Conservation (phyloP, 2,113 vertebrate species). For the Lathamus discolor region DNA sequence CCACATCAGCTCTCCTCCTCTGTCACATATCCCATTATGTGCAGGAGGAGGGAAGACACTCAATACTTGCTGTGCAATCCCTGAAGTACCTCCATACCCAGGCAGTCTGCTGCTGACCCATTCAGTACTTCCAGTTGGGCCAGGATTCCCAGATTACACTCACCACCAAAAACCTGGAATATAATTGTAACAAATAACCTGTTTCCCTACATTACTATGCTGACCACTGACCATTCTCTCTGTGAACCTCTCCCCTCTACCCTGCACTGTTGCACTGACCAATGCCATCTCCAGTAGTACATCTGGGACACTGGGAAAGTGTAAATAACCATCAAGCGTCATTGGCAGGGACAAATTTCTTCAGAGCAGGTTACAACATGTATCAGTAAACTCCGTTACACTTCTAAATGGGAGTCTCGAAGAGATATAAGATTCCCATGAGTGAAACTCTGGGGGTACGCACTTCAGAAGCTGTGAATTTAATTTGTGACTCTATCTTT, state of each 20-base stretch:
- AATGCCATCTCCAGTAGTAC: neutral
- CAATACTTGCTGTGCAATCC: neutral
- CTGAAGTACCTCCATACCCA: rapidly evolving
- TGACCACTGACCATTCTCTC: rapidly evolving
- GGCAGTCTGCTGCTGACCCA: neutral
- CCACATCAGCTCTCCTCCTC: neutral
- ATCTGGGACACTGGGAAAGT: neutral
- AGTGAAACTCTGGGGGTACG: neutral
- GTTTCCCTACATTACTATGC: neutral
- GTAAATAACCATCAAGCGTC: rapidly evolving
- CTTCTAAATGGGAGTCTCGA: neutral
- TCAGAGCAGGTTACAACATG: neutral
- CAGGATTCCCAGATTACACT: neutral
- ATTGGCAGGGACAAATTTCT: neutral
- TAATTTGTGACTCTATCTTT: neutral
- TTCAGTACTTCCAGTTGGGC: rapidly evolving
- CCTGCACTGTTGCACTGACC: rapidly evolving
- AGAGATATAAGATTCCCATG: neutral
- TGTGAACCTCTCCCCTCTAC: neutral
- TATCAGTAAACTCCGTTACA: rapidly evolving
- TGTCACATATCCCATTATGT: neutral
- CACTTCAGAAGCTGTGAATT: neutral
- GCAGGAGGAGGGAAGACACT: neutral
- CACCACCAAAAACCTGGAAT: neutral
- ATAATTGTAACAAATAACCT: neutral